Conservation (phyloP, 92 coral and sea anemone species). For the Porites lobata region DNA sequence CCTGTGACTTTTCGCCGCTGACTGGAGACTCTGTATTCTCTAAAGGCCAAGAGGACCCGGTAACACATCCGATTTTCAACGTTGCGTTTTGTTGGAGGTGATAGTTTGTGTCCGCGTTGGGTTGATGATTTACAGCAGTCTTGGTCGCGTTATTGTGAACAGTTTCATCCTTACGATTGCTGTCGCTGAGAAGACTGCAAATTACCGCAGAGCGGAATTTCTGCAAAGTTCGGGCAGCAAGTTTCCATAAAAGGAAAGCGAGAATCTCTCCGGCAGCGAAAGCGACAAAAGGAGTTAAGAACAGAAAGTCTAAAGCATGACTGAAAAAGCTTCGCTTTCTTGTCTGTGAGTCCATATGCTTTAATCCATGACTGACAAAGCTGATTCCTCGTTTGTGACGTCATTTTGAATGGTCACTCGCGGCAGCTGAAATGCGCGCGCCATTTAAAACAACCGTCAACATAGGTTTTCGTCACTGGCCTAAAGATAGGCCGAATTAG, state of each 20-base stretch:
- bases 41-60: background rate
- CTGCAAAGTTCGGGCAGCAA: background rate
- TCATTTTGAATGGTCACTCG: conserved; percentile 15
- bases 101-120: background rate
- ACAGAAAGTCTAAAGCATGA: background rate
- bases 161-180: background rate
- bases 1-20: background rate
- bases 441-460: background rate
- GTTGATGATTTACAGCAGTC: background rate
- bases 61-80: background rate
- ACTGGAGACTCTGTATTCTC: background rate
- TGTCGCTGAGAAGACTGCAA: background rate
- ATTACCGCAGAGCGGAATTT: background rate
- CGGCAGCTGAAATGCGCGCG: background rate
- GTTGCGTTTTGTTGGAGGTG: background rate
- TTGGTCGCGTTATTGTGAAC: background rate
- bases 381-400: conserved; percentile 24
- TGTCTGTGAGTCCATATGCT: conserved; percentile 5
- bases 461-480: background rate
- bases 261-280: conserved; percentile 13
- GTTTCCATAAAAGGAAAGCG: background rate
- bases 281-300: conserved; percentile 1
- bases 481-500: too few species aligned
- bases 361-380: background rate
- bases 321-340: background rate